Base-by-base conservation (phyloP, 2,113 vertebrate species). In the Monarcha castaneiventris region DNA sequence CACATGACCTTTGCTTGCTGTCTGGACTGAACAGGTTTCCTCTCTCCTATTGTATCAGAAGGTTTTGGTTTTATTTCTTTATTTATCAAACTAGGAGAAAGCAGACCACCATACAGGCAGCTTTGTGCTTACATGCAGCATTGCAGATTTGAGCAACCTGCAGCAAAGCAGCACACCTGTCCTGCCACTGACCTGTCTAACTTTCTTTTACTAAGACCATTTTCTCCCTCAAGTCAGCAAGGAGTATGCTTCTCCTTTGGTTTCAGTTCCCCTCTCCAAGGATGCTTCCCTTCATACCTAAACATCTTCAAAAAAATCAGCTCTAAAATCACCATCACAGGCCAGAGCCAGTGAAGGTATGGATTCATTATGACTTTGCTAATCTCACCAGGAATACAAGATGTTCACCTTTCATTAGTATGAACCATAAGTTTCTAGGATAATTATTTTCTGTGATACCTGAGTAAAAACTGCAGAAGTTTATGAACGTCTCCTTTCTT, bases 221-320 rank as follows among this genome's bases (percentile, higher is more conserved):
- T 69, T 63, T 39, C 14, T 37, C 18, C 7, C 6, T 73, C 1
- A 0, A 37, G 49, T 48, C 35, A 52, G 22, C 33, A 71, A 32
- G 0, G 4, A 27, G 9, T 19, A 37, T 0, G 0, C 3, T 29
- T 44, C 18, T 54, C 4, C 2, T 39, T 41, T n/a, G 8, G 17
- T 54, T 63, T 59, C 64, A 63, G 27, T 51, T 85, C 35, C 35
- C 19, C 26, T 11, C 33, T 81, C 14, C 39, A 37, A 77, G 43
- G 26, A 25, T 49, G 10, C 32, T 68, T 73, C 35, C 21, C 32
- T 62, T 80, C 63, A 35, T 33, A 80, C 6, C 26, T 25, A 64
- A 69, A 54, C 9, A n/a, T 17, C 13, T 67, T 22, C 1, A 0
- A 84, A 63, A 58, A 18, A 19, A 44, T 8, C 21, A 67, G 37